Conservation (phyloP, 2,888 invertebrate species). For the Tipula unca region DNA sequence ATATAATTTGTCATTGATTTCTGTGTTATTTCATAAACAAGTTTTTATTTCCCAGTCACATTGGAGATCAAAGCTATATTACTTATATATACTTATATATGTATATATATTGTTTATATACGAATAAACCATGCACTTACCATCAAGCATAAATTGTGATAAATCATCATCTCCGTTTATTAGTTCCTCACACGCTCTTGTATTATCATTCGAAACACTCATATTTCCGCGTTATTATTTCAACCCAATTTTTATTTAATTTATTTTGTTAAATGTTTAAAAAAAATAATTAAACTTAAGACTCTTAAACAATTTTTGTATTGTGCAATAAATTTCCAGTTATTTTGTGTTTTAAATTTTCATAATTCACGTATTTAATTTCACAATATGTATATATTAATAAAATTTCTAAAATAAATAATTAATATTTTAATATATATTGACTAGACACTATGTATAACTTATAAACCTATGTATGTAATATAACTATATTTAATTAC, state of each 20-base stretch:
- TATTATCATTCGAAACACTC: neutral
- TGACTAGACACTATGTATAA: neutral
- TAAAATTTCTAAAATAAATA: neutral
- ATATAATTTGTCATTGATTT: neutral
- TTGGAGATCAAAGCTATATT: neutral
- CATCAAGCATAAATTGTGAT: neutral
- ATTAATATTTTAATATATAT: neutral
- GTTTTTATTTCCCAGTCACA: neutral
- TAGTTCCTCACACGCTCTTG: neutral
- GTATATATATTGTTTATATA: neutral
- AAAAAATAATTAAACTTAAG: neutral
- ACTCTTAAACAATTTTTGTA: neutral
- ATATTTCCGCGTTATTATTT: neutral
- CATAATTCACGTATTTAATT: neutral
- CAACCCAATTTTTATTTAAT: neutral
- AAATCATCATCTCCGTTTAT: neutral
- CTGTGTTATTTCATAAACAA: neutral
- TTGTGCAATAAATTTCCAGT: conserved; percentile 8
- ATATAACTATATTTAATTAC: too few relatives aligned
- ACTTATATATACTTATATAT: neutral
- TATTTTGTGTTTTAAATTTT: neutral
- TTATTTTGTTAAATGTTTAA: neutral
- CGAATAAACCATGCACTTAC: neutral
- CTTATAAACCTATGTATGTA: too few relatives aligned
- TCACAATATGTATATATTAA: neutral